A percentile compares a stretch with the other conserved stretches of the same genome.
These are phyloP conservation scores for Beris morrisii DNA, from an alignment of 2,888 invertebrate species.

Conservation along the genomic window DNA sequence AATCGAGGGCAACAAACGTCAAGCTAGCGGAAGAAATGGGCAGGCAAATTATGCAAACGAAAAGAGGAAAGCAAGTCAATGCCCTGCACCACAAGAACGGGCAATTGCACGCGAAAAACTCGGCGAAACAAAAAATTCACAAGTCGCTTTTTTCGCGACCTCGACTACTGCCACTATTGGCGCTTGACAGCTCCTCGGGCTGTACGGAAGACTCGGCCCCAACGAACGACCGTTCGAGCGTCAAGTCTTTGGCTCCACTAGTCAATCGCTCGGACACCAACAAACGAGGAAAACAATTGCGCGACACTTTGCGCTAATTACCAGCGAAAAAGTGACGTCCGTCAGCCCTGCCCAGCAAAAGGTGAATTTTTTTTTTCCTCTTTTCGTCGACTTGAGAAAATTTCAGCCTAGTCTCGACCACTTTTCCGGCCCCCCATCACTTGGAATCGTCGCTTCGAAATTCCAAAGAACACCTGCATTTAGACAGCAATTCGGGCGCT, in stretches of 20 bases:
- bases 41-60: conserved; percentile 14
- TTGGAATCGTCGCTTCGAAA: neutral
- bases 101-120: too few species aligned
- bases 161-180: too few species aligned
- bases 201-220: too few species aligned
- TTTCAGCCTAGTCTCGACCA: too few species aligned
- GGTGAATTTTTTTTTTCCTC: neutral
- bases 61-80: conserved; percentile 14
- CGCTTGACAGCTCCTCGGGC: too few species aligned
- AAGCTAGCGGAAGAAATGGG: conserved; percentile 1
- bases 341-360: conserved; percentile 8
- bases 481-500: neutral
- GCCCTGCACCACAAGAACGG: neutral
- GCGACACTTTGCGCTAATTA: too few species aligned
- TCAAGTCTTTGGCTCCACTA: too few species aligned
- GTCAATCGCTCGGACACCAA: too few species aligned
- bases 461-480: neutral
- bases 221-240: too few species aligned
- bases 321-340: conserved; percentile 10
- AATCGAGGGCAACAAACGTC: conserved; percentile 21
- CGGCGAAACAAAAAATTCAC: too few species aligned
- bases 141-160: too few species aligned
- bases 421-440: neutral
- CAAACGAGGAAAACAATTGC: too few species aligned
- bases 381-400: neutral